These are phyloP conservation scores for Colletes gigas DNA, from an alignment of 1,140 invertebrate genomes.

Conservation along the genomic window DNA sequence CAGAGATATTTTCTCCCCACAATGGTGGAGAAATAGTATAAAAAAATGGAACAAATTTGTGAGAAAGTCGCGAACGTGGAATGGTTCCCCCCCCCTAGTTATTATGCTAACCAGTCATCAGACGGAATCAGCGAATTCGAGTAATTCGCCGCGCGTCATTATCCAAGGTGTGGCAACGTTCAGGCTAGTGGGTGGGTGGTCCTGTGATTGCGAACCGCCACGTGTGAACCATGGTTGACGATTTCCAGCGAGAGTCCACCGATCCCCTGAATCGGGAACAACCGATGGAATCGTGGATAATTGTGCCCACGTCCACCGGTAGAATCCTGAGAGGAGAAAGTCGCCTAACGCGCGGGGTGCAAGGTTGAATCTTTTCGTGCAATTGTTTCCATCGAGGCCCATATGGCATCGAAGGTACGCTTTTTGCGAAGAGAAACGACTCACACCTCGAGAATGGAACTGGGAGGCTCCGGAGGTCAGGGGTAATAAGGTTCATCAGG, in stretches of 20 bases:
- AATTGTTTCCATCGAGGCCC: constrained; percentile 2
- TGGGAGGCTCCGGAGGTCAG: not conserved
- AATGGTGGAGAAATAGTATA: no score
- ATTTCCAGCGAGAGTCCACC: constrained; percentile 49
- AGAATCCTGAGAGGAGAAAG: constrained; percentile 11
- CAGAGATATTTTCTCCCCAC: no score
- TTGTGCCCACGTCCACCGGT: not conserved
- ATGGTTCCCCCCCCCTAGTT: constrained; percentile 52
- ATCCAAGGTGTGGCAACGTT: constrained; percentile 75
- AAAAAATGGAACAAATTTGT: constrained; percentile 13
- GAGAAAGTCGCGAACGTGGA: constrained; percentile 26
- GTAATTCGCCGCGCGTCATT: constrained; percentile 73
- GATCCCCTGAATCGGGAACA: constrained; percentile 26
- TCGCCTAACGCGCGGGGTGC: no score
- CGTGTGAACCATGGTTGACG: constrained; percentile 72
- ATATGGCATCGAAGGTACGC: constrained; percentile 2
- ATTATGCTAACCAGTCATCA: constrained; percentile 67
- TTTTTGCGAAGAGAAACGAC: constrained; percentile 8
- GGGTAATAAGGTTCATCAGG: not conserved
- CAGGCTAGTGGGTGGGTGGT: constrained; percentile 71
- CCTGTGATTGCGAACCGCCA: constrained; percentile 64
- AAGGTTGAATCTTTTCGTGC: constrained; percentile 25
- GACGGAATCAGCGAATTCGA: constrained; percentile 63
- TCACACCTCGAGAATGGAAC: not conserved
- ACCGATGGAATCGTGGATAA: constrained; percentile 32